Evolutionary conservation across 2,797 vertebrate genomes (phyloP).

Genomic region (Clamator glandarius): DNA sequence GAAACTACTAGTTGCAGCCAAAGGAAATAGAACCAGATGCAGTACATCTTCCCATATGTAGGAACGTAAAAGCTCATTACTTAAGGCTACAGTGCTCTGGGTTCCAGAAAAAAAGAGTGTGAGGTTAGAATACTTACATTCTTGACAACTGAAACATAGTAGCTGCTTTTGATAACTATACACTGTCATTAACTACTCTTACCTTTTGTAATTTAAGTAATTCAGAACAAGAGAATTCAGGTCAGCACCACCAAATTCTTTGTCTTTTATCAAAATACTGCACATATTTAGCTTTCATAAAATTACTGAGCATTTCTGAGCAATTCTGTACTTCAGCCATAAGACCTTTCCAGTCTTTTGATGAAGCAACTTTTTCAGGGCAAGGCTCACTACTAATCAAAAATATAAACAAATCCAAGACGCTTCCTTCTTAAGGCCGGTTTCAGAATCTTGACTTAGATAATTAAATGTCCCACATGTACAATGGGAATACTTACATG

Average conservation of each 20-base stretch:
- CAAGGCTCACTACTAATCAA: neutral
- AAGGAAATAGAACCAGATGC: neutral
- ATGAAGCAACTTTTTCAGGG: neutral
- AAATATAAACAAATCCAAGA: neutral
- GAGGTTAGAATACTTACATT: neutral
- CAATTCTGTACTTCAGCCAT: neutral
- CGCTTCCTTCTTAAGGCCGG: neutral
- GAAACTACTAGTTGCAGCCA: neutral
- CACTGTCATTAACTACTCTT: neutral
- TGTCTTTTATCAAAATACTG: neutral
- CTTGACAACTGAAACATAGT: neutral
- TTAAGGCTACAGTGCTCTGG: neutral
- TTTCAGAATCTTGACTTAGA: neutral
- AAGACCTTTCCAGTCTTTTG: neutral
- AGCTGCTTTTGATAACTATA: neutral
- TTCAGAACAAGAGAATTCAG: neutral
- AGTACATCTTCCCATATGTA: neutral
- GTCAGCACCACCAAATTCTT: neutral
- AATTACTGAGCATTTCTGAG: neutral
- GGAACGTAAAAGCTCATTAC: neutral
- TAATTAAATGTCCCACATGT: neutral
- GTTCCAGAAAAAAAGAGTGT: neutral
- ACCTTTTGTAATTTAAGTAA: neutral
- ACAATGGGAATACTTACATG: fast-evolving
- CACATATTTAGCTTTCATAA: neutral